Base-by-base conservation (phyloP, 2,888 invertebrate genomes). In the Netelia melanura region DNA sequence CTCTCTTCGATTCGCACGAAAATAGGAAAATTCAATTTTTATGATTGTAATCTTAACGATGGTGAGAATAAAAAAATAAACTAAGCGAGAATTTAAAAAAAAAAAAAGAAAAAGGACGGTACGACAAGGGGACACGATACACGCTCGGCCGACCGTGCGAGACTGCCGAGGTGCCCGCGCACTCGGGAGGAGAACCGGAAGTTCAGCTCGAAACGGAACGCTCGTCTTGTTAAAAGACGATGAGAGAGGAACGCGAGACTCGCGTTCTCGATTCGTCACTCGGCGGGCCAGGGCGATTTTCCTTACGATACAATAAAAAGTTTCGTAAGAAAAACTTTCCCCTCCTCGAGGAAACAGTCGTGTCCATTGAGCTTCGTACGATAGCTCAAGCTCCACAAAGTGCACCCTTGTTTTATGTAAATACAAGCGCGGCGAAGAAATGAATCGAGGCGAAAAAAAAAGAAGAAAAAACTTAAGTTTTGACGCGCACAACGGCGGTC, bases 61-160 rank as follows among this genome's bases (percentile, higher is more conserved):
- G 30, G 6, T 30, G 11, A 38, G 9, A 43, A 43, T 17, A 44
- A 9, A 23, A 11, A 43, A 67, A 58, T 56, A 65, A 67, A 78
- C 17, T 17, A 17, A 17, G 17, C 17, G 17, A 17, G 17, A 17
- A 17, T 17, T 17, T n/a, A n/a, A 17, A 17, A 0, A 17, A 17
- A 17, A 17, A 17, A 17, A 17, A 17, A 17, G 17, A 17, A 44
- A 78, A 61, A n/a, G 21, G 64, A 74, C 48, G 70, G 70, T 77
- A 80, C 54, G 17, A 78, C 71, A 75, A 81, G 86, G 83, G 84
- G 85, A 88, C 85, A 84, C 83, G 71, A 62, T 78, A 70, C 77
- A 86, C 86, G 86, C 83, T 86, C 81, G 58, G 79, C 43, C 71
- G 58, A 65, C 85, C 86, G 86, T 75, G 83, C 86, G 86, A 83